phyloP scores from a whole-genome alignment of 2,888 invertebrate genomes.

The Himalopsyche tibetana region DNA sequence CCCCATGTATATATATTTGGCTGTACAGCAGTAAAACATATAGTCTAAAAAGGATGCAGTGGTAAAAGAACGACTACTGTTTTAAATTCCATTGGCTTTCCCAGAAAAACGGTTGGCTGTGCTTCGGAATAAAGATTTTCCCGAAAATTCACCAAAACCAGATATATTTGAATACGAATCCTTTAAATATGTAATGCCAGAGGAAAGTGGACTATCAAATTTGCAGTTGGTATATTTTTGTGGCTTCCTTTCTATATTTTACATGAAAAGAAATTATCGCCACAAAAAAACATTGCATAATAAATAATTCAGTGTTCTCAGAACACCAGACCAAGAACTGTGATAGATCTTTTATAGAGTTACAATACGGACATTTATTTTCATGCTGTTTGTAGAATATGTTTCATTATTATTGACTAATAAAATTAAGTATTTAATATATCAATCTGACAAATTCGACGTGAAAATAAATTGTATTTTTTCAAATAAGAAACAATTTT shows the following conservation, averaged over 20 bases:
- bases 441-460: too few relatives aligned
- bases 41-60: not conserved
- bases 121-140: conserved; percentile 41
- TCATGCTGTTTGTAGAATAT: too few relatives aligned
- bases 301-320: too few relatives aligned
- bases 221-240: conserved; percentile 23
- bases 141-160: conserved; percentile 6
- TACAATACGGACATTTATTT: too few relatives aligned
- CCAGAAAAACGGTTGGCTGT: conserved; percentile 41
- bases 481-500: too few relatives aligned
- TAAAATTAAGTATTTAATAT: too few relatives aligned
- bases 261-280: not conserved
- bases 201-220: conserved; percentile 38
- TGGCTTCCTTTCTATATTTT: not conserved
- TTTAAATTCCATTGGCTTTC: conserved; percentile 45
- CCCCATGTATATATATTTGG: too few relatives aligned
- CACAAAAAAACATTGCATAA: too few relatives aligned
- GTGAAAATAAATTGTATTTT: too few relatives aligned
- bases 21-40: not conserved
- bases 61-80: not conserved
- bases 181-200: conserved; percentile 7
- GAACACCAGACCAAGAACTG: too few relatives aligned
- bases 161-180: conserved; percentile 36
- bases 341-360: too few relatives aligned
- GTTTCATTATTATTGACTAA: too few relatives aligned